These are phyloP conservation scores for Taeniopygia guttata DNA, from an alignment of 2,797 vertebrate genomes.

Conservation along the genomic window DNA sequence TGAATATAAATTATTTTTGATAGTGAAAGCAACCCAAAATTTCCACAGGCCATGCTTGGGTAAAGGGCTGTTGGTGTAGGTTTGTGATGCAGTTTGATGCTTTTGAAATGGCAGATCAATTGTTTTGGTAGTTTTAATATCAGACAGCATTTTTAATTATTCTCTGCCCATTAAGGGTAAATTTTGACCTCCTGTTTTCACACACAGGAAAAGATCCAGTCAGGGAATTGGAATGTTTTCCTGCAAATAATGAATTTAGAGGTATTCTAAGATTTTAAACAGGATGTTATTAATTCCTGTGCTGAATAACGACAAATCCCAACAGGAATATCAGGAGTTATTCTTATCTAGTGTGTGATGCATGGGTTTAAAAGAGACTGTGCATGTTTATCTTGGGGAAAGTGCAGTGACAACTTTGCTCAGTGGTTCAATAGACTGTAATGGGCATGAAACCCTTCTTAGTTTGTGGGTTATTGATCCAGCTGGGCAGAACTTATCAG, in stretches of 20 bases:
- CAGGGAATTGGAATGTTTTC: background rate
- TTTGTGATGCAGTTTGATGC: background rate
- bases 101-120: background rate
- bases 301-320: background rate
- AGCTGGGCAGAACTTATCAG: background rate
- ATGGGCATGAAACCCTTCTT: background rate
- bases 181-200: background rate
- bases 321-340: background rate
- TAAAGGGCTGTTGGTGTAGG: background rate
- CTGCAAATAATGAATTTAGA: background rate
- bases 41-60: background rate
- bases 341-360: background rate
- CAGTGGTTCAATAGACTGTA: background rate
- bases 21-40: background rate
- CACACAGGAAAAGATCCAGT: background rate
- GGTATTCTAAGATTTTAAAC: background rate
- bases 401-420: background rate
- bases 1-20: background rate
- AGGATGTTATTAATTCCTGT: background rate
- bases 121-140: background rate
- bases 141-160: background rate
- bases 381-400: background rate
- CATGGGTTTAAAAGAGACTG: background rate
- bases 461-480: constrained; percentile 26
- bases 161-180: background rate